These are phyloP conservation scores for Acrocyrtus sp. DNA, from an alignment of 2,888 invertebrate species.

Conservation along the genomic window DNA sequence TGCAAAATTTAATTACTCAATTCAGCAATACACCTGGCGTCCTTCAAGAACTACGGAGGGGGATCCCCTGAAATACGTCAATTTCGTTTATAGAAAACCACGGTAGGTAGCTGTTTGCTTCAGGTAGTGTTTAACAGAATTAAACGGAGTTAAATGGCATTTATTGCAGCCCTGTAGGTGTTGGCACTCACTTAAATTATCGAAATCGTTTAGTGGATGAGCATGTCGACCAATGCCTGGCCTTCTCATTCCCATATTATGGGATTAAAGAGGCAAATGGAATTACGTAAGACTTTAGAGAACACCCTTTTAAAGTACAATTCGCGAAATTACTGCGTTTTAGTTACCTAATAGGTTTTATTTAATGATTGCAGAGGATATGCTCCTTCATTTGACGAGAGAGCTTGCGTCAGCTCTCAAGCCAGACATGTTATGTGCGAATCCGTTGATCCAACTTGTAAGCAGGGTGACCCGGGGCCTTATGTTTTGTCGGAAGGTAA, in stretches of 20 bases:
- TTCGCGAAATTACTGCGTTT: background rate
- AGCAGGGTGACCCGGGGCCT: background rate
- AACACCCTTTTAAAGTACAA: background rate
- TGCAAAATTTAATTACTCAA: no score
- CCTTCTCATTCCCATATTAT: constrained; percentile 6
- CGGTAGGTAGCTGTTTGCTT: background rate
- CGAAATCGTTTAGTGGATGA: no score
- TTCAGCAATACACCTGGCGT: no score
- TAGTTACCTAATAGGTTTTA: background rate
- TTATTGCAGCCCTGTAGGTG: constrained; percentile 3
- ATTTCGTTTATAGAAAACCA: constrained; percentile 7
- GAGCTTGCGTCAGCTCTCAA: constrained; percentile 1
- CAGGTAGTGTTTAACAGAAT: background rate
- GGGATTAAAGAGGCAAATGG: background rate
- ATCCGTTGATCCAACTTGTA: background rate
- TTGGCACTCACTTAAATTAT: background rate
- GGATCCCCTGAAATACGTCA: background rate
- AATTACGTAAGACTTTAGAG: background rate
- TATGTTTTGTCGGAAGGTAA: background rate
- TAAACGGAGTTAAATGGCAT: background rate
- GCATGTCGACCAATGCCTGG: constrained; percentile 7
- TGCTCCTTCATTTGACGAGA: constrained; percentile 15
- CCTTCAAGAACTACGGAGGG: no score
- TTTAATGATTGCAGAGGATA: constrained; percentile 1
- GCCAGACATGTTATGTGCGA: constrained; percentile 21